Percentiles rank a stretch among this genome's conserved stretches.
Evolutionary conservation across 2,797 vertebrate species (phyloP).

Genomic region (Betta splendens): DNA sequence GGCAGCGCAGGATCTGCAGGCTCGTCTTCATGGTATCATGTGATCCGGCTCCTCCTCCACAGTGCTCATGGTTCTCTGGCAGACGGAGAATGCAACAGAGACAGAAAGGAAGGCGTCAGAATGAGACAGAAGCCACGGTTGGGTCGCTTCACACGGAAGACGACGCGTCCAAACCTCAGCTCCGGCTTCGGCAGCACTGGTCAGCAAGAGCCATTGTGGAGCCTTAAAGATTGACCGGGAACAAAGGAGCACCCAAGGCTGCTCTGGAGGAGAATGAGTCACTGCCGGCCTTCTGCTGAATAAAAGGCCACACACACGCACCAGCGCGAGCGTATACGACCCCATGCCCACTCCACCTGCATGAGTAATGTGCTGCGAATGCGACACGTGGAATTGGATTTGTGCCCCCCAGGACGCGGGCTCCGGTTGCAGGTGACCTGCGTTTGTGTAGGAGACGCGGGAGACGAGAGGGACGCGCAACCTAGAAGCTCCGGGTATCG

Average conservation of each 20-base stretch:
- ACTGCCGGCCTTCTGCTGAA: conserved; percentile 55
- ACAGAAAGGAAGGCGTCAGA: conserved; percentile 24
- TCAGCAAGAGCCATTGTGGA: conserved; percentile 62
- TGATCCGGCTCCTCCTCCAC: conserved; percentile 94
- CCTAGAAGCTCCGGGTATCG: conserved; percentile 34
- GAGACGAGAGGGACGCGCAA: conserved; percentile 34
- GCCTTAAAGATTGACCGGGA: conserved; percentile 64
- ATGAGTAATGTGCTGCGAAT: conserved; percentile 58
- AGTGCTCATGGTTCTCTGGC: conserved; percentile 96
- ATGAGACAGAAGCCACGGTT: conserved; percentile 32
- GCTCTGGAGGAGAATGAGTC: conserved; percentile 54
- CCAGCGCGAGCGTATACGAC: background rate
- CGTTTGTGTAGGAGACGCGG: conserved; percentile 26
- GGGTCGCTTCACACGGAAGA: conserved; percentile 7
- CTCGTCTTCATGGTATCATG: conserved; percentile 99
- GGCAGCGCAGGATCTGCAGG: conserved; percentile 96
- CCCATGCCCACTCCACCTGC: conserved; percentile 32
- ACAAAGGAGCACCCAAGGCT: conserved; percentile 42
- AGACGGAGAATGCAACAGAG: conserved; percentile 4
- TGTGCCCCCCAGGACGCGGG: conserved; percentile 42
- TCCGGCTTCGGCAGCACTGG: conserved; percentile 36
- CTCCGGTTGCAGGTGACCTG: conserved; percentile 42
- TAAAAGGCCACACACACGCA: conserved; percentile 42
- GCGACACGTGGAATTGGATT: conserved; percentile 68
- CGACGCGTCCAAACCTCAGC: conserved; percentile 36